Evolutionary conservation across 2,797 vertebrate species (phyloP), one percentile per base, ranked within the genome.

Genomic region (Masticophis lateralis): DNA sequence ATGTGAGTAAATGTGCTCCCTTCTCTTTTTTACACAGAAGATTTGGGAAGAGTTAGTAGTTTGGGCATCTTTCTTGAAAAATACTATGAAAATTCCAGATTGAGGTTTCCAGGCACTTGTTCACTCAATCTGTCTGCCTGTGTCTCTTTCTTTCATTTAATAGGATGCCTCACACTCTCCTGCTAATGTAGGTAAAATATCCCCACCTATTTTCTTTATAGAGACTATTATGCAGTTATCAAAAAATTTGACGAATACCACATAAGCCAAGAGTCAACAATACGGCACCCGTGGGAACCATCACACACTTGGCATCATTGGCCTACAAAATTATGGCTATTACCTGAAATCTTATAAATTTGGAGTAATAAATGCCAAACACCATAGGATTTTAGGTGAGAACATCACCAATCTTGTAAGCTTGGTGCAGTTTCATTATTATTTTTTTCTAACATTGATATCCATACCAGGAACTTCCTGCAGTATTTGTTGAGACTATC

Each of bases 1-100:
- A 94, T 99, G 99, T 99, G 97, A 99, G 99, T 99, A 92, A 0
- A 1, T 25, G 3, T 27, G 18, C 2, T 2, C 11, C 79, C 22
- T 66, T 1, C 28, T 56, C 27, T 55, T 1, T 9, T 59, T 63
- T 27, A 7, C 6, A 2, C 18, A 53, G 51, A 9, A 16, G 8
- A 20, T 13, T 47, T 60, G 91, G 89, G 86, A 32, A 13, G 63
- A 56, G n/a, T 90, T 53, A 57, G 43, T 27, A 60, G 9, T 11
- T 90, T 63, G n/a, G 51, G 20, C 87, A 63, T 55, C 28, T 91
- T 89, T 61, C 22, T 79, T 61, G 37, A 91, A 87, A 37, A 83
- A 25, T 22, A 13, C 88, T 83, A 14, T 61, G 87, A 89, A 88
- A 89, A 43, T 66, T 56, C 57, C 51, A 51, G 18, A 28, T 22